Evolutionary conservation across 2,113 vertebrate genomes (phyloP).

Genomic region (Calyptommatus sinebrachiatus): DNA sequence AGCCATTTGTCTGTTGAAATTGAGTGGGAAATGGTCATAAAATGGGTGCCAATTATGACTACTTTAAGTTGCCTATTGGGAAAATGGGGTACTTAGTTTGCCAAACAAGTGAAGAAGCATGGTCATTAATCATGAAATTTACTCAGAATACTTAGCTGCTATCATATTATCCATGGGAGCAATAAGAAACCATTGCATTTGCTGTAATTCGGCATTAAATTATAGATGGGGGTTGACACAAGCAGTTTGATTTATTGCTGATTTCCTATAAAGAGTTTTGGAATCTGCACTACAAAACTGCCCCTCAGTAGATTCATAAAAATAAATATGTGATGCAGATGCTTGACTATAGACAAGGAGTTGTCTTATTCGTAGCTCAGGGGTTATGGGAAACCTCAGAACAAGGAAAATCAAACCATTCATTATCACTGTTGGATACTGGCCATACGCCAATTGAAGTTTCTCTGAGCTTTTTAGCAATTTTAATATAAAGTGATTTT

Average conservation of each 20-base stretch:
- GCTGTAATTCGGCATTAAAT: conserved; percentile 12
- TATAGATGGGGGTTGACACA: not conserved
- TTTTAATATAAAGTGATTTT: no score
- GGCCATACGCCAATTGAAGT: not conserved
- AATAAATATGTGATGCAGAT: conserved; percentile 18
- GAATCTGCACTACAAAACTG: not conserved
- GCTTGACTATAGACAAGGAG: conserved; percentile 5
- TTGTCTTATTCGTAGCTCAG: not conserved
- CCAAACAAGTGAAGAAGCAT: conserved; percentile 6
- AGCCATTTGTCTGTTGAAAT: conserved; percentile 18
- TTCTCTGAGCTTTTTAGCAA: not conserved
- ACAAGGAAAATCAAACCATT: not conserved
- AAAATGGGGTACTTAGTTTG: conserved; percentile 17
- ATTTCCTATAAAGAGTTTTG: conserved; percentile 13
- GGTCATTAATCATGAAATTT: conserved; percentile 24
- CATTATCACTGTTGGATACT: not conserved
- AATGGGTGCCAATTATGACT: conserved; percentile 23
- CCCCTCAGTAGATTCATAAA: conserved; percentile 13
- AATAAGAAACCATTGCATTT: conserved; percentile 19
- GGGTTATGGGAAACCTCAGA: not conserved
- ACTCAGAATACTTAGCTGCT: conserved; percentile 27
- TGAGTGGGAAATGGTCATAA: conserved; percentile 14
- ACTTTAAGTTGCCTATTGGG: conserved; percentile 5
- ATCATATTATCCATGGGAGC: conserved; percentile 20
- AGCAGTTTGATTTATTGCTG: conserved; percentile 16